These are phyloP conservation scores for Nemapogon koenigi DNA, from an alignment of 2,888 invertebrate species.

Conservation along the genomic window DNA sequence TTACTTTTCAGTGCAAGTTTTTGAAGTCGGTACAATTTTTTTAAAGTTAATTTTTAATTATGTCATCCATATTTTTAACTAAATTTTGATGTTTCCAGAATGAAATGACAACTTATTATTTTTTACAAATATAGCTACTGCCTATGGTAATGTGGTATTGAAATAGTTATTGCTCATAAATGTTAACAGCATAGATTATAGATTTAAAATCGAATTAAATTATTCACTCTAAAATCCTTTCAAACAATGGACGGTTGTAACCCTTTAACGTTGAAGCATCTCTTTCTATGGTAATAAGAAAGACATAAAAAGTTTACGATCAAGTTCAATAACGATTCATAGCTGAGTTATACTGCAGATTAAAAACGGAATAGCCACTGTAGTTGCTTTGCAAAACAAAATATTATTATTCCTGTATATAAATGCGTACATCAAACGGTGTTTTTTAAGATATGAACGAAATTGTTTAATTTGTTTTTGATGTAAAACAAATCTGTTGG, in stretches of 20 bases:
- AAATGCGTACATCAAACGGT: too few species aligned
- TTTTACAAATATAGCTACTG: neutral
- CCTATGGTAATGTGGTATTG: neutral
- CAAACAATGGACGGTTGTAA: slow-evolving; percentile 19
- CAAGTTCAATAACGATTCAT: slow-evolving; percentile 26
- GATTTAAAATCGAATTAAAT: too few species aligned
- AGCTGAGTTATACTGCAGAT: slow-evolving; percentile 23
- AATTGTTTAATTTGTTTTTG: too few species aligned
- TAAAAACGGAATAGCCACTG: slow-evolving; percentile 21
- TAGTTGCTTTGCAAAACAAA: slow-evolving; percentile 8
- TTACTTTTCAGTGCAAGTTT: too few species aligned
- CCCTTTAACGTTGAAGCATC: slow-evolving; percentile 33
- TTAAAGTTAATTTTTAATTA: too few species aligned
- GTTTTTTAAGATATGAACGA: too few species aligned
- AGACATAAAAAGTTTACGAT: slow-evolving; percentile 36
- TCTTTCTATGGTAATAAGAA: slow-evolving; percentile 40
- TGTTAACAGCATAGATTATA: neutral
- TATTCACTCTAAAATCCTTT: slow-evolving; percentile 5
- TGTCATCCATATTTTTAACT: too few species aligned
- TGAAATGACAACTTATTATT: slow-evolving; percentile 2
- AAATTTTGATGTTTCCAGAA: too few species aligned
- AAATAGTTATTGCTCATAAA: neutral
- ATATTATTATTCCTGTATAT: slow-evolving; percentile 1
- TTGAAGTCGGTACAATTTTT: too few species aligned
- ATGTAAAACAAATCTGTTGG: too few species aligned